Percentiles rank a stretch among this genome's conserved stretches.
phyloP scores from a whole-genome alignment of 1,140 invertebrate species.

The Alviniconcha marisindica region DNA sequence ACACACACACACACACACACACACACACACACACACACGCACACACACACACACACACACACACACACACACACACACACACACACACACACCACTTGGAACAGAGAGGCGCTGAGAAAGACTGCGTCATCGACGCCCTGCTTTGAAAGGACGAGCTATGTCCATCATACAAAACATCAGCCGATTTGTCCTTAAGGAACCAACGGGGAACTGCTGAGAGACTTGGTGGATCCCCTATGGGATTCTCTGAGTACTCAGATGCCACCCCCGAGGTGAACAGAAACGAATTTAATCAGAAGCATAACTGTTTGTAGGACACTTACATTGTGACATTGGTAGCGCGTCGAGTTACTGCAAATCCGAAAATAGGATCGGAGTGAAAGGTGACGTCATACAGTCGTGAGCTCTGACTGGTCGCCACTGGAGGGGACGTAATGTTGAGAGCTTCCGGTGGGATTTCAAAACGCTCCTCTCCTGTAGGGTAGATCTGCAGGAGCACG shows the following conservation, averaged over 20 bases:
- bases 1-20: background rate
- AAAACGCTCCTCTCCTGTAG: constrained; percentile 31
- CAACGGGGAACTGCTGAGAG: no score
- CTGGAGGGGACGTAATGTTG: constrained; percentile 39
- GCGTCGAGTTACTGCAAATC: constrained; percentile 44
- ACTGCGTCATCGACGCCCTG: no score
- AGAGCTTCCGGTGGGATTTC: constrained; percentile 55
- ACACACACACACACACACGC: background rate
- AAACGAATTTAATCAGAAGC: background rate
- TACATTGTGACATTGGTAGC: constrained; percentile 45
- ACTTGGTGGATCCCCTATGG: no score
- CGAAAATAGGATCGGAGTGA: constrained; percentile 46
- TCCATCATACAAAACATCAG: background rate
- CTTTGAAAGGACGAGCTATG: background rate
- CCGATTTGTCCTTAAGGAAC: background rate
- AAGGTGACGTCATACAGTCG: constrained; percentile 48
- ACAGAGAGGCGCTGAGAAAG: no score
- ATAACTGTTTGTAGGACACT: background rate
- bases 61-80: no score
- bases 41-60: no score
- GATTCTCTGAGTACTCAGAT: background rate
- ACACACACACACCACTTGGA: no score
- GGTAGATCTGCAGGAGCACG: constrained; percentile 34
- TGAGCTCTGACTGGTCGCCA: background rate
- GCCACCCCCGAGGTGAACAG: background rate